A percentile compares a stretch with the other conserved stretches of the same genome.
phyloP scores from a whole-genome alignment of 2,888 invertebrate species.

The Dryomyza anilis region DNA sequence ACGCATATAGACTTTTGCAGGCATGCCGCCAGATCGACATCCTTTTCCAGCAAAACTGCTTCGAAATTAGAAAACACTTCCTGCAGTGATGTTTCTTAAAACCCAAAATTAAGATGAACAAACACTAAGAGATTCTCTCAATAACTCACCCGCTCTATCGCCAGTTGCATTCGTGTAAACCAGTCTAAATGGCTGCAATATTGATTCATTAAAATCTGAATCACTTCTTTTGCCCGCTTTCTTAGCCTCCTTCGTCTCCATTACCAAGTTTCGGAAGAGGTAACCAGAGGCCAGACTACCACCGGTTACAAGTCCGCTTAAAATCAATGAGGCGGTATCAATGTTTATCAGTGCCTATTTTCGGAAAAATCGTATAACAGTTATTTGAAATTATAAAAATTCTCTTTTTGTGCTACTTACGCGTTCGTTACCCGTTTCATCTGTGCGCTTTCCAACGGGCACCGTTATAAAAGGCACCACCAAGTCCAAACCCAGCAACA shows the following conservation, averaged over 20 bases:
- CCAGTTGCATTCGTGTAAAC: constrained; percentile 49
- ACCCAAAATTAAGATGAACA: neutral
- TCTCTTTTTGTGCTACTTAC: constrained; percentile 23
- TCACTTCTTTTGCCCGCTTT: neutral
- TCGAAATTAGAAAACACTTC: constrained; percentile 63
- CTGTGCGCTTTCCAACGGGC: constrained; percentile 38
- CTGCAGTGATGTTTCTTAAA: constrained; percentile 43
- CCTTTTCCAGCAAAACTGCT: constrained; percentile 64
- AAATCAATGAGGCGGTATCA: constrained; percentile 47
- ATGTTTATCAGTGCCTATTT: constrained; percentile 46
- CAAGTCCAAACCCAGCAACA: constrained; percentile 47
- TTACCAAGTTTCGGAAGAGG: constrained; percentile 41
- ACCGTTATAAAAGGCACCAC: constrained; percentile 49
- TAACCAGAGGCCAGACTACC: constrained; percentile 43
- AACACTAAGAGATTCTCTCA: neutral
- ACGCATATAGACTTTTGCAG: constrained; percentile 68
- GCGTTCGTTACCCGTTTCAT: constrained; percentile 32
- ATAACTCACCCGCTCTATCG: constrained; percentile 42
- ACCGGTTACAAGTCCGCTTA: constrained; percentile 44
- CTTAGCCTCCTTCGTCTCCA: constrained; percentile 31
- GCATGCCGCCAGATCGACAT: constrained; percentile 69
- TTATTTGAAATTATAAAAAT: neutral
- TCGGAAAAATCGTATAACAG: neutral
- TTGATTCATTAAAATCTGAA: no score
- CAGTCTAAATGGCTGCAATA: constrained; percentile 48